Conservation (phyloP, 2,113 vertebrate species). For the Paraplagusia blochii region DNA sequence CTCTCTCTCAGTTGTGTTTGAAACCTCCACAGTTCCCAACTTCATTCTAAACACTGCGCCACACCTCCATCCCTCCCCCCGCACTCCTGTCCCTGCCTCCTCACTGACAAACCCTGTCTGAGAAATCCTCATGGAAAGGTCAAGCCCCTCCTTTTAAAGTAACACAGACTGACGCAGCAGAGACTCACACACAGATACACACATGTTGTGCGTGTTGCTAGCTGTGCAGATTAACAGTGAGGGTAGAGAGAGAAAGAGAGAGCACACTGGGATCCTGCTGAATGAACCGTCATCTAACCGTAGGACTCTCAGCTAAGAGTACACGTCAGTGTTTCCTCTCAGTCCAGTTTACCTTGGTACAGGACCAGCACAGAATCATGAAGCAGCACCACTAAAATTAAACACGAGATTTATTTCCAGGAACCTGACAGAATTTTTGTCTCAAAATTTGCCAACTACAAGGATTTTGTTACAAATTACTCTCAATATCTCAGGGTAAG, state of each 20-base stretch:
- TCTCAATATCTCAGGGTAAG: no score
- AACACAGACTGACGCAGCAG: constrained; percentile 39
- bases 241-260: constrained; percentile 17
- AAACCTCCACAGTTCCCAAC: constrained; percentile 67
- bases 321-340: no score
- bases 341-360: no score
- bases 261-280: constrained; percentile 17
- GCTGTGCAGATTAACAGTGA: constrained; percentile 35
- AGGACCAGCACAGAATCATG: no score
- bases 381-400: no score
- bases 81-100: constrained; percentile 16
- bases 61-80: constrained; percentile 18
- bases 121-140: constrained; percentile 62
- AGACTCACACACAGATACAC: constrained; percentile 22
- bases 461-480: no score
- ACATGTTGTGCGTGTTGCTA: constrained; percentile 19
- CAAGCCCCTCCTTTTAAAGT: constrained; percentile 79
- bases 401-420: no score
- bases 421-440: no score
- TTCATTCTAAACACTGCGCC: constrained; percentile 69
- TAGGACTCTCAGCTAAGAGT: no score
- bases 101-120: constrained; percentile 49
- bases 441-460: no score
- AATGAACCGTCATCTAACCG: neutral
- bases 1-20: constrained; percentile 60